Evolutionary conservation across 2,113 vertebrate species (phyloP).

Genomic region (Bolborhynchus lineola): DNA sequence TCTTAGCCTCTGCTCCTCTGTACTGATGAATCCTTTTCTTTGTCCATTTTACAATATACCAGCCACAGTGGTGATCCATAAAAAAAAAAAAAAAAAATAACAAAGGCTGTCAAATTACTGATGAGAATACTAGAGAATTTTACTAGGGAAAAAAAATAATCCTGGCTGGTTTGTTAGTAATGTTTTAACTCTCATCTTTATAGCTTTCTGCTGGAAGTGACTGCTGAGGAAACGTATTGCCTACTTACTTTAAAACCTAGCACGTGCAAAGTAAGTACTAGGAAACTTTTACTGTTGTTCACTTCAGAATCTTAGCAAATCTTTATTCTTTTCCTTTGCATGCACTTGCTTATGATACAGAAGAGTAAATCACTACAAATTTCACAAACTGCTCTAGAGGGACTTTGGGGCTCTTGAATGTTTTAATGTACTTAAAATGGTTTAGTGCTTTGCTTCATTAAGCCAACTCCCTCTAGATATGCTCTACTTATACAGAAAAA

Average conservation of each 20-base stretch:
- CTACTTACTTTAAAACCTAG: constrained; percentile 15
- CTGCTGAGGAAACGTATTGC: neutral
- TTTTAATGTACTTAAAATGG: constrained; percentile 73
- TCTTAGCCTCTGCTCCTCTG: neutral
- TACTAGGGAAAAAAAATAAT: neutral
- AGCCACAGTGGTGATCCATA: neutral
- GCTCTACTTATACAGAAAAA: constrained; percentile 59
- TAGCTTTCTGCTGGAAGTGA: constrained; percentile 38
- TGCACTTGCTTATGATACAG: constrained; percentile 19
- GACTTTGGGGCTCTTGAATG: constrained; percentile 7
- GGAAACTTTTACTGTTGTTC: constrained; percentile 21
- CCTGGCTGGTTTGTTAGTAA: neutral
- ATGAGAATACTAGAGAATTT: neutral
- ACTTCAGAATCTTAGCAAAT: neutral
- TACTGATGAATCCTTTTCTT: neutral
- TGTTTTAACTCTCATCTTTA: neutral
- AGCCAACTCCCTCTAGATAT: constrained; percentile 60
- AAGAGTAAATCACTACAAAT: constrained; percentile 21
- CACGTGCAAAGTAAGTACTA: neutral
- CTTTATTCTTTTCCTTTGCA: constrained; percentile 17
- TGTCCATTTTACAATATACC: neutral
- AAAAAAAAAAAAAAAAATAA: neutral
- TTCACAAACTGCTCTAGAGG: constrained; percentile 7
- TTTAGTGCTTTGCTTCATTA: constrained; percentile 72
- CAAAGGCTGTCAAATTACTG: neutral